Conservation (phyloP, 2,113 vertebrate genomes). For the Columba livia region DNA sequence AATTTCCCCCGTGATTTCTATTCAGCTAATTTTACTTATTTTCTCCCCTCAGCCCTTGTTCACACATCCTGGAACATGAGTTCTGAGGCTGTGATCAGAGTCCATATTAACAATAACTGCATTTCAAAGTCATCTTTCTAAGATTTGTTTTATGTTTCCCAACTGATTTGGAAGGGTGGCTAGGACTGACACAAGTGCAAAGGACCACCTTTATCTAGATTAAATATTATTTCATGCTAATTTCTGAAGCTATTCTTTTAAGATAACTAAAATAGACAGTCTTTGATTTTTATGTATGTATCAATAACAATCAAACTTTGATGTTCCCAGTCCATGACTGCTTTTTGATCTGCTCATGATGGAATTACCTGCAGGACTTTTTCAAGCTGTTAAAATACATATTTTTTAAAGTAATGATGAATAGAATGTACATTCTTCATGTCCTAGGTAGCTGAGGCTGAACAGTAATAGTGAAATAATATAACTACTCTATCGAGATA, state of each 20-base stretch:
- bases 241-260: background rate
- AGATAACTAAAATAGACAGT: background rate
- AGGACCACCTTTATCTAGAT: background rate
- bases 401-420: background rate
- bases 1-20: background rate
- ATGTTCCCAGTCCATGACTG: background rate
- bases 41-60: accelerated
- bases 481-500: background rate
- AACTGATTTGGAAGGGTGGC: background rate
- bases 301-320: background rate
- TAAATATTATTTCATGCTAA: conserved; percentile 24
- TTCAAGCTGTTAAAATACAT: background rate
- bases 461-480: background rate
- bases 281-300: background rate
- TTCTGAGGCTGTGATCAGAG: background rate
- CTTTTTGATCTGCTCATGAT: background rate
- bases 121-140: background rate
- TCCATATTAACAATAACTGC: background rate
- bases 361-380: background rate
- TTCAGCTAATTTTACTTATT: background rate
- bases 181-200: background rate
- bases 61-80: background rate
- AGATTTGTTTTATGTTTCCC: background rate
- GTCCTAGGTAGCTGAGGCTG: background rate
- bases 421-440: background rate